phyloP scores from a whole-genome alignment of 2,888 invertebrate species.

The Hypselothyrea guttata region DNA sequence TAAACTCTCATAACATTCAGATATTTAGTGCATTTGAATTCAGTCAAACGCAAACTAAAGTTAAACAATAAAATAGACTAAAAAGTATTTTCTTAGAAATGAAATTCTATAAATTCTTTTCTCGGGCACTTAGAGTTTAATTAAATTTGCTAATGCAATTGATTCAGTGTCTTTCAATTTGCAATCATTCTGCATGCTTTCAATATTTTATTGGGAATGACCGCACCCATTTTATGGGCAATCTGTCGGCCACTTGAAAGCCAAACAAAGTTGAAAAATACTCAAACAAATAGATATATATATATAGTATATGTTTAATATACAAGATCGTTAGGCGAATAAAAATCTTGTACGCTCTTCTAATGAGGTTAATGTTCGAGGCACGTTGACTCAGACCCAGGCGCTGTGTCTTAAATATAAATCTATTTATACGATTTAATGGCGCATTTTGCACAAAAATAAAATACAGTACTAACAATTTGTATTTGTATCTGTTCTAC shows the following conservation, averaged over 20 bases:
- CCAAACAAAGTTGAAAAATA: not conserved
- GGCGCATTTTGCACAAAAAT: constrained; percentile 78
- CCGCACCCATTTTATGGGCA: constrained; percentile 33
- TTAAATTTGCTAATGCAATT: not conserved
- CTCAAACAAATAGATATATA: constrained; percentile 19
- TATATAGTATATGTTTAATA: constrained; percentile 1
- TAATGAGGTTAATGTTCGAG: constrained; percentile 77
- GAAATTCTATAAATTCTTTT: no score
- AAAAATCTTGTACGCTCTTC: constrained; percentile 37
- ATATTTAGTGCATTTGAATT: no score
- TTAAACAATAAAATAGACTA: no score
- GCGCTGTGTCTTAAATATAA: constrained; percentile 48
- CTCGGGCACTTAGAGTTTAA: no score
- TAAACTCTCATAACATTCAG: not conserved
- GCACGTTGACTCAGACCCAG: constrained; percentile 61
- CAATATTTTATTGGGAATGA: constrained; percentile 10
- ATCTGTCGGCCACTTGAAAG: constrained; percentile 39
- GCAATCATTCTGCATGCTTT: constrained; percentile 2
- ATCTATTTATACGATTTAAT: constrained; percentile 73
- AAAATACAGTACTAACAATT: constrained; percentile 64
- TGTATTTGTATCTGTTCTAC: constrained; percentile 12
- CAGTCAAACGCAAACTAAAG: no score
- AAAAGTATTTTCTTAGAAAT: no score
- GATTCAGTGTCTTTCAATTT: not conserved
- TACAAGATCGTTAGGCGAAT: constrained; percentile 17